A percentile compares a stretch with the other conserved stretches of the same genome.
Conservation (phyloP, 2,797 vertebrate genomes). For the Meda fulgida region DNA sequence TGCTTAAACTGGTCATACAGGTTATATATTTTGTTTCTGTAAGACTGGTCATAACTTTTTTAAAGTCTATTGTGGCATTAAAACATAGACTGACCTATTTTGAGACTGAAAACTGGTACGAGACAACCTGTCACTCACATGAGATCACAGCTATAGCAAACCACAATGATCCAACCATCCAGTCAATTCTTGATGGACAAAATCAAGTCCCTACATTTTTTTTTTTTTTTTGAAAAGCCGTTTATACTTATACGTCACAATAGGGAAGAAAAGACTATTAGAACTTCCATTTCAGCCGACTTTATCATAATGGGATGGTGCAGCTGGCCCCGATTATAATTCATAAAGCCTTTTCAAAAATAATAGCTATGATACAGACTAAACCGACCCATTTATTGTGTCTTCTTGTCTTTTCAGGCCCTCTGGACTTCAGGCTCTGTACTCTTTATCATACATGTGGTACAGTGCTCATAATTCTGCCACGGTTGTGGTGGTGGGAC, state of each 20-base stretch:
- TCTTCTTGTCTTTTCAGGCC: conserved; percentile 72
- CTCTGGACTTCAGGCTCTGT: conserved; percentile 83
- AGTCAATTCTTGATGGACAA: background rate
- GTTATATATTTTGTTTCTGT: background rate
- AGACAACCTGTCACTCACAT: background rate
- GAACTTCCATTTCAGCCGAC: background rate
- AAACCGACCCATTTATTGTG: background rate
- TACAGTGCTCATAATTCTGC: conserved; percentile 96
- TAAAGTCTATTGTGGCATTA: background rate
- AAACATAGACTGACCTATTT: background rate
- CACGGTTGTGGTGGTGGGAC: conserved; percentile 90
- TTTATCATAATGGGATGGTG: background rate
- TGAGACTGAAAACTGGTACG: background rate
- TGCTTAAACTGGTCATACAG: background rate
- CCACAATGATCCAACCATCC: background rate
- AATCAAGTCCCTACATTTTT: background rate
- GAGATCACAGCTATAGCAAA: background rate
- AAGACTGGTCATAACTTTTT: background rate
- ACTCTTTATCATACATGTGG: conserved; percentile 95
- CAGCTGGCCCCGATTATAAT: background rate
- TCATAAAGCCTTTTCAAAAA: background rate
- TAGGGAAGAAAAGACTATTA: background rate
- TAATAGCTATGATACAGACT: background rate
- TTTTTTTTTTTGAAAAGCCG: background rate
- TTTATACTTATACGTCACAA: background rate